Base-by-base conservation (phyloP, 2,888 invertebrate species). In the Saturnia japonica region DNA sequence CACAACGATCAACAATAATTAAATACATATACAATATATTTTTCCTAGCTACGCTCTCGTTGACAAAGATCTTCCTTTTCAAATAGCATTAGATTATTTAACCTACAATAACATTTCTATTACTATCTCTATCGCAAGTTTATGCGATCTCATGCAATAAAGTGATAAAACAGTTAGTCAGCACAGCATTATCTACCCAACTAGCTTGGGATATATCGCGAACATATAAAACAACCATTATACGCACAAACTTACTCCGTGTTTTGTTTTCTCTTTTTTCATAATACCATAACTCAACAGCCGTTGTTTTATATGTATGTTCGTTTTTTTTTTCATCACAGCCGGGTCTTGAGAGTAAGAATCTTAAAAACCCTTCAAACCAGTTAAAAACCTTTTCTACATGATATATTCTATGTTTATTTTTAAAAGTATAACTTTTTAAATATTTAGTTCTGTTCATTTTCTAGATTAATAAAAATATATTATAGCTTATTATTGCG, bases 101-200 rank as follows among this genome's bases (percentile, higher is more conserved):
- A 47, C 71, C 83, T 82, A 84, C 82, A 87, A 83, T 83, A 85
- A 85, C 87, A 83, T 90, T 92, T 93, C n/a, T 92, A 92, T 87
- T 88, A 83, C 85, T 82, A 81, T 83, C 84, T 85, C 84, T 83
- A 84, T 85, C 84, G 81, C 85, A 85, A 91, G 85, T 92, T 91
- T 91, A 92, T 91, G 88, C 85, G 86, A 91, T 90, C 86, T 88
- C 93, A 89, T 90, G 91, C 91, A 88, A 93, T 93, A 93, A 93
- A 93, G 90, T 91, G 91, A 93, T 93, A 93, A 93, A 93, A 91
- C 91, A 92, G 91, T 93, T 92, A 92, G 91, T 88, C 85, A 84
- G 85, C 87, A 87, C 86, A 84, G 83, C 87, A 86, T 85, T 84
- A 85, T 25, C 57, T 9, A 54, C 88, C n/a, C n/a, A n/a, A n/a